phyloP scores from a whole-genome alignment of 1,140 invertebrate species.

The Listronotus oregonensis region DNA sequence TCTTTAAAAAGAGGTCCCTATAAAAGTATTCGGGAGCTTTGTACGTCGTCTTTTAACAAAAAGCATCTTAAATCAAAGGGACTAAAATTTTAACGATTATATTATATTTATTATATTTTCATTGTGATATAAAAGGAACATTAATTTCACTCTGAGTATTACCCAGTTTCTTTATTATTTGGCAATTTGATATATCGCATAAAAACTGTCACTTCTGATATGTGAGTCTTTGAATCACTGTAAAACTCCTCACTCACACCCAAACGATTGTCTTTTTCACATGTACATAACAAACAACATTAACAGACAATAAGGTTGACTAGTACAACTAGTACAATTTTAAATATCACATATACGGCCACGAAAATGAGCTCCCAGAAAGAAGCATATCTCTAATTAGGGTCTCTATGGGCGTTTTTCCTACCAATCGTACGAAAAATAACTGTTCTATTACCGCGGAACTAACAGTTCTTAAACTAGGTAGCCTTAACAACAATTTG shows the following conservation, averaged over 20 bases:
- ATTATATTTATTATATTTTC: conserved; percentile 26
- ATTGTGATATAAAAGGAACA: conserved; percentile 52
- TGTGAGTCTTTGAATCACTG: conserved; percentile 27
- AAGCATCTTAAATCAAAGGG: conserved; percentile 5
- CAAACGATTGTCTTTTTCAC: conserved; percentile 43
- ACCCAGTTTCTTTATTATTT: conserved; percentile 37
- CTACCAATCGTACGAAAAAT: conserved; percentile 90
- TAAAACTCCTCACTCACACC: conserved; percentile 64
- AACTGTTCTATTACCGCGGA: conserved; percentile 96
- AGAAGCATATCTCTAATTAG: conserved; percentile 94
- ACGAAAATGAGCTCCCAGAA: conserved; percentile 93
- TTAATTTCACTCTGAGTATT: conserved; percentile 55
- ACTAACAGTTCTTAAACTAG: conserved; percentile 89
- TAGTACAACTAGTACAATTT: conserved; percentile 61
- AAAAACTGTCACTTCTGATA: conserved; percentile 59
- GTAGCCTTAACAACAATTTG: conserved; percentile 89
- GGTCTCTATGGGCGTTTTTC: conserved; percentile 97
- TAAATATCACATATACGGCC: conserved; percentile 90
- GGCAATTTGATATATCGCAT: conserved; percentile 63
- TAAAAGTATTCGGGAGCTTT: not conserved
- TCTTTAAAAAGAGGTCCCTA: not conserved
- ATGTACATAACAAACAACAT: conserved; percentile 34
- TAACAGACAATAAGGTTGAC: conserved; percentile 58
- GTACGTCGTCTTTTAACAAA: too few relatives aligned
- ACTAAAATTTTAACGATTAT: not conserved